These are phyloP conservation scores for Hemaris fuciformis DNA, from an alignment of 2,888 invertebrate species.

Conservation along the genomic window DNA sequence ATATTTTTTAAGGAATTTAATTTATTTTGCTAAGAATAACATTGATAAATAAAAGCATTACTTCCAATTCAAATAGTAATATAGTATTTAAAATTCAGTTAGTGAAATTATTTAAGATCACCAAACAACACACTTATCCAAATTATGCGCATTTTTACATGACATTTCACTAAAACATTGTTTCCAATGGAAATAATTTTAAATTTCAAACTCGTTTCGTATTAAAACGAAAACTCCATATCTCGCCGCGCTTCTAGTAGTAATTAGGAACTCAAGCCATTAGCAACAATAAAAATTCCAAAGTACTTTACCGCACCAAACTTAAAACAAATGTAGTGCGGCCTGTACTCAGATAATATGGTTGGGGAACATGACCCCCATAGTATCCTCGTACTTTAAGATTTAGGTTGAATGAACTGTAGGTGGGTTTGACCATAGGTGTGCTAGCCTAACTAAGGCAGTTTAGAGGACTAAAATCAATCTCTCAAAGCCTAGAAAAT, in stretches of 20 bases:
- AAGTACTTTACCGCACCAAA: constrained; percentile 37
- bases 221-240: constrained; percentile 5
- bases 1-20: too few relatives aligned
- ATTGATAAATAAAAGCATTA: too few relatives aligned
- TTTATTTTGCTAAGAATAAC: too few relatives aligned
- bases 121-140: not conserved
- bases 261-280: constrained; percentile 38
- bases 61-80: too few relatives aligned
- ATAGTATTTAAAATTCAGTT: too few relatives aligned
- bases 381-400: not conserved
- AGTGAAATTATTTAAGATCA: not conserved
- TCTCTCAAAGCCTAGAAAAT: too few relatives aligned
- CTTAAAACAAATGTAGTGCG: constrained; percentile 40
- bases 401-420: not conserved
- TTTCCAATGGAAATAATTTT: not conserved
- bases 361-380: not conserved
- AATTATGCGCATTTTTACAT: not conserved
- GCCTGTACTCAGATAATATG: not conserved
- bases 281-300: constrained; percentile 46
- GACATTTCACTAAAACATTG: not conserved
- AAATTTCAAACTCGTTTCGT: not conserved
- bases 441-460: too few relatives aligned
- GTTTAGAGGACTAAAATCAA: too few relatives aligned
- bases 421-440: too few relatives aligned
- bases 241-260: constrained; percentile 11